A percentile compares a stretch with the other conserved stretches of the same genome.
phyloP scores from a whole-genome alignment of 2,113 vertebrate genomes.

The Himantopus leucocephalus region DNA sequence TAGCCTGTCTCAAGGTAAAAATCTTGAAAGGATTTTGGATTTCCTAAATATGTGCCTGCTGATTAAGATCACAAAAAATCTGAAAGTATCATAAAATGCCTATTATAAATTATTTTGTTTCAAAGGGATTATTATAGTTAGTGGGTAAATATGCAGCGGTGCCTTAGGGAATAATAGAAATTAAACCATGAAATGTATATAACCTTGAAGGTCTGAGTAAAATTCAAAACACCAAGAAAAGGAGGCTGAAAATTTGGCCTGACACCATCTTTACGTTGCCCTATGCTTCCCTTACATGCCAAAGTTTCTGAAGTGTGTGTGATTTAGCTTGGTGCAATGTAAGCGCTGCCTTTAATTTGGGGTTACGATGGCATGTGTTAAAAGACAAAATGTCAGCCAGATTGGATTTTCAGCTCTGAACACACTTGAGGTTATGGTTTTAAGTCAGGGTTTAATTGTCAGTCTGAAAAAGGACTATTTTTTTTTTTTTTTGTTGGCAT shows the following conservation, averaged over 20 bases:
- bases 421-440: background rate
- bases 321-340: background rate
- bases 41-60: background rate
- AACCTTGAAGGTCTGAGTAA: conserved; percentile 22
- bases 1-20: conserved; percentile 19
- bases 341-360: conserved; percentile 18
- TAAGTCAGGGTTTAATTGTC: background rate
- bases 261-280: background rate
- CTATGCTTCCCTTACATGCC: background rate
- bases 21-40: conserved; percentile 5
- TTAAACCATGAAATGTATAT: background rate
- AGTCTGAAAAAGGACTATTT: background rate
- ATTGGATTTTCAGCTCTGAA: conserved; percentile 24
- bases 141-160: conserved; percentile 16
- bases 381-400: conserved; percentile 36
- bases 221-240: conserved; percentile 8
- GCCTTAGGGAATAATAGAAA: conserved; percentile 24
- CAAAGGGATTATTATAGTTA: conserved; percentile 11
- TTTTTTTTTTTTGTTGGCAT: background rate
- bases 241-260: background rate
- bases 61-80: conserved; percentile 37
- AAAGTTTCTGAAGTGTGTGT: background rate
- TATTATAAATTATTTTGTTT: conserved; percentile 40
- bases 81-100: background rate
- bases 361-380: background rate